These are phyloP conservation scores for Sturmia bella DNA, from an alignment of 2,888 invertebrate species.

Conservation along the genomic window DNA sequence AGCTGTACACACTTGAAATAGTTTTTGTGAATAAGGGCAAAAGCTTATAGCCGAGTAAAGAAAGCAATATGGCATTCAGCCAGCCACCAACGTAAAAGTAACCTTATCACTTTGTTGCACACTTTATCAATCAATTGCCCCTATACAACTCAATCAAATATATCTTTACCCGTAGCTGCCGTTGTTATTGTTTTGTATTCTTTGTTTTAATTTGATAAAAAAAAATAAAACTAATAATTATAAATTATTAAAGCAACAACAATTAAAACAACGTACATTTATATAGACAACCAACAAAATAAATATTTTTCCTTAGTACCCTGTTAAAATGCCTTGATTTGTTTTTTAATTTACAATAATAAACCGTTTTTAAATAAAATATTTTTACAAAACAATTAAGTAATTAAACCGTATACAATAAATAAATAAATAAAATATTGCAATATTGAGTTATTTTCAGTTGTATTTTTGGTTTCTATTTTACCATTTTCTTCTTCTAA, in stretches of 20 bases:
- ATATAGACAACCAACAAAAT: conserved; percentile 43
- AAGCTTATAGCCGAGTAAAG: too few species aligned
- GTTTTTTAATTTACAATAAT: conserved; percentile 73
- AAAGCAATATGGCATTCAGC: too few species aligned
- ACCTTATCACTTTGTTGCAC: background rate
- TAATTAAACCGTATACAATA: conserved; percentile 68
- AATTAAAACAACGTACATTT: conserved; percentile 58
- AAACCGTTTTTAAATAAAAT: conserved; percentile 71
- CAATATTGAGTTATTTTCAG: conserved; percentile 63
- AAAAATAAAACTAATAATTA: too few species aligned
- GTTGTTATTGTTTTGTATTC: conserved; percentile 54
- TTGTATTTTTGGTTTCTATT: conserved; percentile 71
- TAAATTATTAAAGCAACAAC: conserved; percentile 33
- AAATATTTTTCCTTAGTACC: conserved; percentile 73
- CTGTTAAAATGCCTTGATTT: conserved; percentile 79
- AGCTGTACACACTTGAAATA: too few species aligned
- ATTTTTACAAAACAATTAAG: conserved; percentile 71
- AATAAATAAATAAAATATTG: conserved; percentile 46
- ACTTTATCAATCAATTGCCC: background rate
- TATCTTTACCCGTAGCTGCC: conserved; percentile 63
- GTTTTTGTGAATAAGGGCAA: too few species aligned
- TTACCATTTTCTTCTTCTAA: conserved; percentile 65
- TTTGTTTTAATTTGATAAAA: conserved; percentile 4
- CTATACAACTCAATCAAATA: conserved; percentile 18
- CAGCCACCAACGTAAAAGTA: too few species aligned